Evolutionary conservation across 2,888 invertebrate species (phyloP).

Genomic region (Phymatocera aterrima): DNA sequence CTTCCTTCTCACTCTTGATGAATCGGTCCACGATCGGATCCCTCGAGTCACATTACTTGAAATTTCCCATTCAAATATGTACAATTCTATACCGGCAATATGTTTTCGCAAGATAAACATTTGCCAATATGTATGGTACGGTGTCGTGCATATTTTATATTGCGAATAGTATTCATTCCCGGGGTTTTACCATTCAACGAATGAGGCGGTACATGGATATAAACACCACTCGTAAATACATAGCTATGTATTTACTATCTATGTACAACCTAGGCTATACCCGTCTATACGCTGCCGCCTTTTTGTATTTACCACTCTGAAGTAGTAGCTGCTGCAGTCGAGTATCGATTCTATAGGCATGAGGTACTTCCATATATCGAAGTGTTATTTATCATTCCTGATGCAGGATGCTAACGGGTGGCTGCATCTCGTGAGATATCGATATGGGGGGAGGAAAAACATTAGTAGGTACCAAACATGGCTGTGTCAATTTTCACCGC

Average conservation of each 20-base stretch:
- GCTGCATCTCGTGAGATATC: conserved; percentile 25
- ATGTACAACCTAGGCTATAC: too few relatives aligned
- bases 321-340: conserved; percentile 8
- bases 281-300: not conserved
- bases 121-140: not conserved
- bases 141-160: not conserved
- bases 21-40: too few relatives aligned
- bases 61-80: too few relatives aligned
- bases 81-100: not conserved
- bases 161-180: too few relatives aligned
- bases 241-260: not conserved
- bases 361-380: too few relatives aligned
- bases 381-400: conserved; percentile 21
- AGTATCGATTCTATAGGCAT: conserved; percentile 28
- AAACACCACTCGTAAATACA: not conserved
- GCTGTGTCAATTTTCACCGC: too few relatives aligned
- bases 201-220: not conserved
- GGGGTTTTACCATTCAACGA: conserved; percentile 8
- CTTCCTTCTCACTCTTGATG: too few relatives aligned
- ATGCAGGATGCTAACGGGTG: not conserved
- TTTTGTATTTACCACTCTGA: conserved; percentile 27
- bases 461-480: too few relatives aligned
- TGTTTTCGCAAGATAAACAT: conserved; percentile 21
- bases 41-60: too few relatives aligned
- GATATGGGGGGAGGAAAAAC: not conserved